phyloP scores from a whole-genome alignment of 2,113 vertebrate genomes.

The Turnix velox region DNA sequence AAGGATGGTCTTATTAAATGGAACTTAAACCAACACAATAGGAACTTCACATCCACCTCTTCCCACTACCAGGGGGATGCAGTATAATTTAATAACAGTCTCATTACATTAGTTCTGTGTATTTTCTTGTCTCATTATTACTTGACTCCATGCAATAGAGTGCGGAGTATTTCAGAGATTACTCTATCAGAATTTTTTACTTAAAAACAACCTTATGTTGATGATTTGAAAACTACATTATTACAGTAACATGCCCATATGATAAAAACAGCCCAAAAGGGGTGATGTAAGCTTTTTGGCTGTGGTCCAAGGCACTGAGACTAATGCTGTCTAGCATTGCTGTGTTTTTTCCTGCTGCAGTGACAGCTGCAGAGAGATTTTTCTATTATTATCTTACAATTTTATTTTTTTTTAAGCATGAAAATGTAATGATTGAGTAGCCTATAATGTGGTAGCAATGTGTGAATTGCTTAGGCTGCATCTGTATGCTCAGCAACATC shows the following conservation, averaged over 20 bases:
- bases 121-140: not conserved
- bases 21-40: not conserved
- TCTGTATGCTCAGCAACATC: slow-evolving; percentile 21
- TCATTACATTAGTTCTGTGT: slow-evolving; percentile 19
- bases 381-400: slow-evolving; percentile 55
- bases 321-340: not conserved
- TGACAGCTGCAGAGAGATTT: slow-evolving; percentile 62
- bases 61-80: not conserved
- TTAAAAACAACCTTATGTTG: not conserved
- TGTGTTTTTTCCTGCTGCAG: slow-evolving; percentile 27
- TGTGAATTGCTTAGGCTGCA: not conserved
- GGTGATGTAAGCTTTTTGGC: slow-evolving; percentile 9
- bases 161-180: not conserved
- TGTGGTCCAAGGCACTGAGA: not conserved
- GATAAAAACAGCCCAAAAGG: not conserved
- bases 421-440: slow-evolving; percentile 38
- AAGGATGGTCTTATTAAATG: slow-evolving; percentile 62
- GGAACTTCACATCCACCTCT: not conserved
- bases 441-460: not conserved
- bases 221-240: not conserved
- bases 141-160: not conserved
- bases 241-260: not conserved
- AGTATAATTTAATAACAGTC: slow-evolving; percentile 27
- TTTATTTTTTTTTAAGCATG: slow-evolving; percentile 20
- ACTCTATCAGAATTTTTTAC: not conserved